Conservation (phyloP, 2,797 vertebrate species). For the Lagodon rhomboides region DNA sequence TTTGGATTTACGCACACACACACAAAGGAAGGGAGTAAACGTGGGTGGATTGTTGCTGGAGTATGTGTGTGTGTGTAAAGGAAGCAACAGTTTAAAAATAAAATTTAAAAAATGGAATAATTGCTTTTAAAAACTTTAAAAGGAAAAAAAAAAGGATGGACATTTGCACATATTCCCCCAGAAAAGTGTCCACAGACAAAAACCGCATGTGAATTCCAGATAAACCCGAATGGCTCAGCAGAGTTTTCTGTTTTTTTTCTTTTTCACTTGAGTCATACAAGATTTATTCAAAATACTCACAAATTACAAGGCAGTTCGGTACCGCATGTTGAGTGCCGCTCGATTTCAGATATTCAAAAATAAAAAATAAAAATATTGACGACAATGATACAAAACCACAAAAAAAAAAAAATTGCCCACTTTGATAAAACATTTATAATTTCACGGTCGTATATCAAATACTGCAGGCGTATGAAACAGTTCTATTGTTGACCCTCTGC, state of each 20-base stretch:
- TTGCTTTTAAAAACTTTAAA: slow-evolving; percentile 8
- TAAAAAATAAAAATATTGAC: slow-evolving; percentile 59
- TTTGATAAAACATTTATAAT: slow-evolving; percentile 83
- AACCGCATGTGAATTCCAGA: slow-evolving; percentile 9
- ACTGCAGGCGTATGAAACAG: slow-evolving; percentile 78
- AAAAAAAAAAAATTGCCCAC: slow-evolving; percentile 76
- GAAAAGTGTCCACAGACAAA: not conserved
- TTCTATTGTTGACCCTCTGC: slow-evolving; percentile 71
- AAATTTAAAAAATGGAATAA: not conserved
- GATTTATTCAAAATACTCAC: slow-evolving; percentile 88
- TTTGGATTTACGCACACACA: not conserved
- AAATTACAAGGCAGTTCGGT: slow-evolving; percentile 87
- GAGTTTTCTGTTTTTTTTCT: too few species aligned
- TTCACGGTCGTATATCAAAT: slow-evolving; percentile 83
- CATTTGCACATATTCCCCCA: too few species aligned
- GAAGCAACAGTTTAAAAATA: slow-evolving; percentile 9
- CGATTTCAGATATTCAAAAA: slow-evolving; percentile 73
- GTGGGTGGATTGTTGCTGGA: not conserved
- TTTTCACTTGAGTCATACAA: slow-evolving; percentile 79
- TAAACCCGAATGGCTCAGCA: slow-evolving; percentile 38
- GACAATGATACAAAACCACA: slow-evolving; percentile 82
- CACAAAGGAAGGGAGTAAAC: too few species aligned
- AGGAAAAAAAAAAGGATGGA: not conserved
- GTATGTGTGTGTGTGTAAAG: not conserved
- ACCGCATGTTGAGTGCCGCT: slow-evolving; percentile 81